Evolutionary conservation across 2,797 vertebrate species (phyloP).

Genomic region (Catostomus latipinnis): DNA sequence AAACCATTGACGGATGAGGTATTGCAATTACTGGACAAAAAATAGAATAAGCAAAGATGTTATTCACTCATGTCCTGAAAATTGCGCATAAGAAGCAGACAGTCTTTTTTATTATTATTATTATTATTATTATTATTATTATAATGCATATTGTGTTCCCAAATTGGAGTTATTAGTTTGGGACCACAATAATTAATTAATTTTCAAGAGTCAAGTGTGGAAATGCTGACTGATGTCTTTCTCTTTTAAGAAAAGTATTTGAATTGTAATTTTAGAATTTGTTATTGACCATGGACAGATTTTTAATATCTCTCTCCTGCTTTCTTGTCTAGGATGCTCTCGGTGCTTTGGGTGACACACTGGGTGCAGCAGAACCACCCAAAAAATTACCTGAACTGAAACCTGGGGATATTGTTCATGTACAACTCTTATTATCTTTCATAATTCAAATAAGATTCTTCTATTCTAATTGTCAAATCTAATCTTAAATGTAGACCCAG

Average conservation of each 20-base stretch:
- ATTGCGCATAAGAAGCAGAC: no score
- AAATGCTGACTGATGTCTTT: no score
- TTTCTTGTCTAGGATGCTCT: conserved; percentile 65
- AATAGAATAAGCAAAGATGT: no score
- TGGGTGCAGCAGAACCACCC: conserved; percentile 63
- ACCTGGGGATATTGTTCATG: conserved; percentile 74
- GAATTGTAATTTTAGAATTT: no score
- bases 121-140: no score
- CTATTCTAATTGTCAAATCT: neutral
- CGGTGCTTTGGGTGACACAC: conserved; percentile 63
- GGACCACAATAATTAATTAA: no score
- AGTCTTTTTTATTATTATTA: no score
- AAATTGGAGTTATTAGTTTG: no score
- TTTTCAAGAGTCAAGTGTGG: no score
- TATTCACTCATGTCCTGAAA: neutral
- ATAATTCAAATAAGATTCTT: neutral
- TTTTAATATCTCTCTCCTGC: conserved; percentile 21
- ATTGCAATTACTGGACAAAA: conserved; percentile 7
- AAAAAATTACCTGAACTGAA: conserved; percentile 70
- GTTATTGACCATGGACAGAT: neutral
- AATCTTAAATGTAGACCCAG: neutral
- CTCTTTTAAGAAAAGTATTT: no score
- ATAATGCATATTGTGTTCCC: no score
- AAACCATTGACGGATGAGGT: conserved; percentile 26
- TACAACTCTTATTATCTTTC: conserved; percentile 52